Evolutionary conservation across 2,888 invertebrate genomes (phyloP), one percentile per base, ranked within the genome.

Genomic region (Chironomus tentans): DNA sequence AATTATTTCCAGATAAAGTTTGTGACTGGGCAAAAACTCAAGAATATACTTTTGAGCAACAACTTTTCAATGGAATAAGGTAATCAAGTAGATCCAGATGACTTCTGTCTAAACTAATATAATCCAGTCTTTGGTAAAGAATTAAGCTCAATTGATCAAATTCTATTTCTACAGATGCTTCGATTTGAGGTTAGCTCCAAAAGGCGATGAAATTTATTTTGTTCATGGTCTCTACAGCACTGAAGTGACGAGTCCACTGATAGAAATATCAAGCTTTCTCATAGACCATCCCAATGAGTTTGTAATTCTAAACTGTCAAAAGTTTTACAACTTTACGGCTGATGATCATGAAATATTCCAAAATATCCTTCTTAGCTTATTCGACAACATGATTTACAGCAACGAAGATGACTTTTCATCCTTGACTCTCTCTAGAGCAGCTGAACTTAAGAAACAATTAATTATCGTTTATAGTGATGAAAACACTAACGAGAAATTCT

Each of bases 11-110:
- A 79, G 89, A 90, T 79, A 87, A 92, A 78, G 87, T 94, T 78
- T 87, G 90, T 80, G 88, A 91, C 76, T 96, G 95, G 95, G 90
- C 91, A 46, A 87, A 89, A 79, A 95, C 93, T 6, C 95, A 96
- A 83, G 84, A 85, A 61, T 84, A 87, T 70, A 86, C 86, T 80
- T 85, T 91, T 13, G 82, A 82, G 76, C 86, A 91, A 78, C 96
- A 96, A 85, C 87, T 96, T 21, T 85, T 87, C 76, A 85, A 88
- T 79, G 95, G 95, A 78, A 90, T 95, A 80, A 87, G 94, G 85
- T 89, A 86, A 78, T 77, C 68, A n/a, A 15, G 1, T 15, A 5
- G 78, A 77, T 76, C 18, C 46, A 61, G 47, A 13, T 38, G 15
- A 1, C 13, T 24, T n/a, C n/a, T n/a, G n/a, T n/a, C n/a, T n/a